A percentile compares a stretch with the other conserved stretches of the same genome.
Evolutionary conservation across 2,888 invertebrate species (phyloP).

Genomic region (Punctoribates punctum): DNA sequence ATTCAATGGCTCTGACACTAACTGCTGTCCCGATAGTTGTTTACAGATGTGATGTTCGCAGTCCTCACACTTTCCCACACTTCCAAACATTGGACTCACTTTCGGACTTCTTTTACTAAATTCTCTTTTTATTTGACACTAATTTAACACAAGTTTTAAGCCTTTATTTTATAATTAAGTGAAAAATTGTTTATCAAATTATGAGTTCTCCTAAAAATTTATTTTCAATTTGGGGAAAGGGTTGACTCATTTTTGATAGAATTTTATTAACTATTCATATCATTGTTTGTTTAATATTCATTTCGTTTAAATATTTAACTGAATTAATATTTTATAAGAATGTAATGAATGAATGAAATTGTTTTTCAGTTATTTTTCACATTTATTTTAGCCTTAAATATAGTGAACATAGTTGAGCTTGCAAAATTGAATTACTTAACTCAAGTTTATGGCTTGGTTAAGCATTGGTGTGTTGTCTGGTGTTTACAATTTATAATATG

Average conservation of each 20-base stretch:
- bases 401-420: background rate
- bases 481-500: too few relatives aligned
- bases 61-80: background rate
- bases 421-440: too few relatives aligned
- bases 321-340: background rate
- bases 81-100: background rate
- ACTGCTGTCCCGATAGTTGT: constrained; percentile 3
- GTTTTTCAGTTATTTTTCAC: background rate
- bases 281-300: background rate
- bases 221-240: too few relatives aligned
- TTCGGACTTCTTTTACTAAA: too few relatives aligned
- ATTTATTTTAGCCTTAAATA: background rate
- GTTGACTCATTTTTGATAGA: too few relatives aligned
- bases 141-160: background rate
- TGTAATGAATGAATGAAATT: background rate
- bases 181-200: background rate
- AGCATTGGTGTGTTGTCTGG: too few relatives aligned
- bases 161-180: background rate
- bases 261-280: too few relatives aligned
- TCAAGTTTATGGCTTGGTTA: too few relatives aligned
- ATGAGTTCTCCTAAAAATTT: too few relatives aligned
- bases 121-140: background rate
- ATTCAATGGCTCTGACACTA: constrained; percentile 2
- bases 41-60: background rate
- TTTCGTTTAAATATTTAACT: background rate